phyloP scores from a whole-genome alignment of 2,888 invertebrate genomes.

The Spodoptera exigua region DNA sequence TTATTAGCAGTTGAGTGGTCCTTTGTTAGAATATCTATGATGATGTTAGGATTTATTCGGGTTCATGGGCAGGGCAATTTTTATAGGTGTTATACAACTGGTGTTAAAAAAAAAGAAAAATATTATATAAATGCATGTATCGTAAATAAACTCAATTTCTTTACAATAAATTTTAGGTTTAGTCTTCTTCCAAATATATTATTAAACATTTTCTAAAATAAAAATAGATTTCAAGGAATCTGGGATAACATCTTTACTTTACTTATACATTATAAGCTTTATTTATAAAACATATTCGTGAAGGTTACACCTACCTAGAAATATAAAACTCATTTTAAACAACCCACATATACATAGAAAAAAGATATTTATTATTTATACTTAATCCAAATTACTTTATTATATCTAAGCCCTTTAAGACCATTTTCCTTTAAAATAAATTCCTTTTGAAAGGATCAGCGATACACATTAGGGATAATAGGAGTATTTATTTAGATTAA shows the following conservation, averaged over 20 bases:
- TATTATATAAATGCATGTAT: neutral
- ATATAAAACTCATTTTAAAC: too few relatives aligned
- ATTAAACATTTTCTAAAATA: too few relatives aligned
- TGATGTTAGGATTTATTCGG: neutral
- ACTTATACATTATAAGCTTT: too few relatives aligned
- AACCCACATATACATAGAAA: too few relatives aligned
- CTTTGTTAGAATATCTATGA: constrained; percentile 14
- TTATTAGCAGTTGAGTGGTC: constrained; percentile 16
- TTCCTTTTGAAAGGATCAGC: constrained; percentile 2
- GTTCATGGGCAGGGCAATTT: too few relatives aligned
- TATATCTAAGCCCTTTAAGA: constrained; percentile 2
- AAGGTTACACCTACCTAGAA: too few relatives aligned
- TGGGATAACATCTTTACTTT: too few relatives aligned
- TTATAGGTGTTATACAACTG: too few relatives aligned
- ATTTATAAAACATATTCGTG: too few relatives aligned
- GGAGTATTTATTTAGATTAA: neutral
- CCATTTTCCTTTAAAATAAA: constrained; percentile 14
- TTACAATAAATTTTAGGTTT: too few relatives aligned
- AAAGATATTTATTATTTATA: constrained; percentile 7
- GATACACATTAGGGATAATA: constrained; percentile 12
- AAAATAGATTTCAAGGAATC: too few relatives aligned
- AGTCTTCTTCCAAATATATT: too few relatives aligned
- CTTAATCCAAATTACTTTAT: constrained; percentile 1
- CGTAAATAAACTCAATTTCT: neutral
- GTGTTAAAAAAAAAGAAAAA: neutral